phyloP scores from a whole-genome alignment of 2,797 vertebrate species.

The Enteromius viviparus region DNA sequence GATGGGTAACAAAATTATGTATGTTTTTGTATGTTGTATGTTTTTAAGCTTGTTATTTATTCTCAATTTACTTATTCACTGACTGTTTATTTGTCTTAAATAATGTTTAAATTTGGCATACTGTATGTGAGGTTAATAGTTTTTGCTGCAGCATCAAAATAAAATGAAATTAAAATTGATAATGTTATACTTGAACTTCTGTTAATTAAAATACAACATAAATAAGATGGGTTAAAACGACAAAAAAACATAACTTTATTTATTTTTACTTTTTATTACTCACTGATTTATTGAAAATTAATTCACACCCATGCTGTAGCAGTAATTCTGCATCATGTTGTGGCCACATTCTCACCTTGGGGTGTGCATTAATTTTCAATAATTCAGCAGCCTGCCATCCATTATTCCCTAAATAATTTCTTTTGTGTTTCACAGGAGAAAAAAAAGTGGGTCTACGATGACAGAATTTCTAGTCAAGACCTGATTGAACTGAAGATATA shows the following conservation, averaged over 20 bases:
- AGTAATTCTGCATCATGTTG: neutral
- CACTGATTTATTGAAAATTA: constrained; percentile 13
- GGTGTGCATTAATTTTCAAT: constrained; percentile 3
- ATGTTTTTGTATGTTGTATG: too few species aligned
- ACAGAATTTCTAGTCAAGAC: neutral
- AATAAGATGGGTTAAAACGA: neutral
- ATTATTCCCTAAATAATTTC: neutral
- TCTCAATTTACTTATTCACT: too few species aligned
- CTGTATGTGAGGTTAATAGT: too few species aligned
- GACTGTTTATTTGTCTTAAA: too few species aligned
- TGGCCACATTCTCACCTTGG: neutral
- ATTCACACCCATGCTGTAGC: neutral
- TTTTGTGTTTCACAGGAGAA: neutral
- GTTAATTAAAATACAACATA: neutral
- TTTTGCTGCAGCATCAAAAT: too few species aligned
- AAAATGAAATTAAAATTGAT: neutral
- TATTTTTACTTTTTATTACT: neutral
- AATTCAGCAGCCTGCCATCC: neutral
- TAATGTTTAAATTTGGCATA: too few species aligned
- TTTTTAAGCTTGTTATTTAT: too few species aligned
- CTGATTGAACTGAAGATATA: neutral
- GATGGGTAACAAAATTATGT: too few species aligned
- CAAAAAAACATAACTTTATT: too few species aligned
- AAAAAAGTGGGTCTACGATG: neutral
- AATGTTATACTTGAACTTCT: neutral